Conservation (phyloP, 1,140 invertebrate genomes). For the Leucophenga varia region DNA sequence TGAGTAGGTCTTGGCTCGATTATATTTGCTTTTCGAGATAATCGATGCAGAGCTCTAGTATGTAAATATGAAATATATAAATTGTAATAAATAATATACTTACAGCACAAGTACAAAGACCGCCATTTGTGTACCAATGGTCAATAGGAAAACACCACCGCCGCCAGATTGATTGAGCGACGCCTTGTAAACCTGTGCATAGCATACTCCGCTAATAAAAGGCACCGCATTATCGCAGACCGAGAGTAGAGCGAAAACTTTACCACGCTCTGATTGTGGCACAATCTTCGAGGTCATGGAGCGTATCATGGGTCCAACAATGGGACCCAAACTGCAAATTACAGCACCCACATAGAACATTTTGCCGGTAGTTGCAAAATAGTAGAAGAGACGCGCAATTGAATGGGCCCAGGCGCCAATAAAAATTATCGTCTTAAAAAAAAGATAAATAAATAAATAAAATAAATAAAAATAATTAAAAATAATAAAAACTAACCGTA, state of each 20-base stretch:
- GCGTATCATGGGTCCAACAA: conserved; percentile 71
- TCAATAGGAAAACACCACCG: conserved; percentile 68
- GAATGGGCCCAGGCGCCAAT: conserved; percentile 69
- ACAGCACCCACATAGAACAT: conserved; percentile 68
- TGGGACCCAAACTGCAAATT: conserved; percentile 69
- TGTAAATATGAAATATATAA: too few species aligned
- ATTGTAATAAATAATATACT: too few species aligned
- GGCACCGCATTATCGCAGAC: conserved; percentile 76
- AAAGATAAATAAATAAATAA: conserved; percentile 4
- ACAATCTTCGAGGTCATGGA: conserved; percentile 76
- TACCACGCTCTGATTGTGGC: conserved; percentile 69
- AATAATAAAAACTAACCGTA: conserved; percentile 62
- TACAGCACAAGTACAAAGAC: conserved; percentile 67
- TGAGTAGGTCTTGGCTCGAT: too few species aligned
- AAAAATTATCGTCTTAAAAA: conserved; percentile 63
- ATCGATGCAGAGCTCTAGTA: too few species aligned
- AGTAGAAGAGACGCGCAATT: conserved; percentile 66
- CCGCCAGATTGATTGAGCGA: conserved; percentile 60
- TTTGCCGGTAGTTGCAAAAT: conserved; percentile 58
- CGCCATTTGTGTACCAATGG: conserved; percentile 66
- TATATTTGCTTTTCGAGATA: too few species aligned
- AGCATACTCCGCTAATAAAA: conserved; percentile 68
- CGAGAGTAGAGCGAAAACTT: conserved; percentile 71
- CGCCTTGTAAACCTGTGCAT: conserved; percentile 70
- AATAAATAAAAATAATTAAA: not conserved